phyloP scores from a whole-genome alignment of 2,888 invertebrate species.

The Holacanthella duospinosa region DNA sequence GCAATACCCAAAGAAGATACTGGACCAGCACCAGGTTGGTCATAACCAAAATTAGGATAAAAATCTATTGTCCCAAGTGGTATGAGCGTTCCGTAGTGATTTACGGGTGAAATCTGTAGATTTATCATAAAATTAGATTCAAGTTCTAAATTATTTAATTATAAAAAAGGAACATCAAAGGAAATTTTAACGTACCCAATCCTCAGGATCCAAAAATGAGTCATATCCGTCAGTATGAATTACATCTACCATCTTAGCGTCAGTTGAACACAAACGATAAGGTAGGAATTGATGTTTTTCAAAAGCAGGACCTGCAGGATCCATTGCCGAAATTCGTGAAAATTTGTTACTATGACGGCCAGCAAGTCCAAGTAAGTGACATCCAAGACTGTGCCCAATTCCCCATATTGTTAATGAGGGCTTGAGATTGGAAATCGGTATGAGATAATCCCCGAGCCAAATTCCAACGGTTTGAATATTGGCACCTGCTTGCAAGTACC shows the following conservation, averaged over 20 bases:
- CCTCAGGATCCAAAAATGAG: conserved; percentile 18
- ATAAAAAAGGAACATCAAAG: too few relatives aligned
- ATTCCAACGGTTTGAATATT: conserved; percentile 21
- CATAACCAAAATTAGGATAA: conserved; percentile 28
- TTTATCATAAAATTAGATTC: not conserved
- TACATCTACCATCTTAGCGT: conserved; percentile 25
- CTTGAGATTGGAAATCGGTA: conserved; percentile 14
- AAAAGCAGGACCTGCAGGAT: conserved; percentile 28
- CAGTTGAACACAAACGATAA: conserved; percentile 18
- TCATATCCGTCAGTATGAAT: conserved; percentile 31
- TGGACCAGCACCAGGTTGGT: conserved; percentile 20
- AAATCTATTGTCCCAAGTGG: conserved; percentile 26
- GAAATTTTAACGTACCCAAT: too few relatives aligned
- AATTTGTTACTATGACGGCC: conserved; percentile 18
- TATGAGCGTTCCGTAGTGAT: conserved; percentile 29
- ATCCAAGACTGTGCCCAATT: conserved; percentile 25
- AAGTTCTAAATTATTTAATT: not conserved
- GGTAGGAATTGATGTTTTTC: conserved; percentile 18
- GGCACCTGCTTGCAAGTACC: conserved; percentile 24
- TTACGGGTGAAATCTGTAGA: conserved; percentile 20
- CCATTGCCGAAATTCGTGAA: conserved; percentile 22
- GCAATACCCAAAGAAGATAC: conserved; percentile 17
- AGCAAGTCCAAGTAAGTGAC: conserved; percentile 25
- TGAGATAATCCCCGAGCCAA: conserved; percentile 22
- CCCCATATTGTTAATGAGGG: conserved; percentile 22